These are phyloP conservation scores for Rhabdophis nuchalis DNA, from an alignment of 2,797 vertebrate species.

Conservation along the genomic window DNA sequence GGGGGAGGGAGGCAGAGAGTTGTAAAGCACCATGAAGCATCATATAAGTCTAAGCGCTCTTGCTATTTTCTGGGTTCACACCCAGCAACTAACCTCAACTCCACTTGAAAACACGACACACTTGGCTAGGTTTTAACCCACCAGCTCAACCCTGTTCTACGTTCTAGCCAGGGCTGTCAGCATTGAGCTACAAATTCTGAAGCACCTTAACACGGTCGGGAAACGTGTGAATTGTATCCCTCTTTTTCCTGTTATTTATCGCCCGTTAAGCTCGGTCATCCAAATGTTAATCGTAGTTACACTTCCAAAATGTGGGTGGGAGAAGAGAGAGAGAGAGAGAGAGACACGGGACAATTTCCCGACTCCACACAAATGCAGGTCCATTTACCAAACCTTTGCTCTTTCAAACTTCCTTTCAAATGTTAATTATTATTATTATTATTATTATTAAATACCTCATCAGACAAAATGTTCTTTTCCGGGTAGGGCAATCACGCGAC, in stretches of 20 bases:
- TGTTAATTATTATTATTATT: accelerated
- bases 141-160: not conserved
- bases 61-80: not conserved
- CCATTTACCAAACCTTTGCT: not conserved
- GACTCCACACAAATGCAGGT: not conserved
- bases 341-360: not conserved
- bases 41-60: not conserved
- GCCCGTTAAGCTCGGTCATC: not conserved
- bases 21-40: not conserved
- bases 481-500: not conserved
- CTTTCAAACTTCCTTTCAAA: not conserved
- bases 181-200: not conserved
- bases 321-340: not conserved
- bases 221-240: not conserved
- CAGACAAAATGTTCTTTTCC: not conserved
- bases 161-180: not conserved
- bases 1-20: not conserved
- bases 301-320: not conserved
- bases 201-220: not conserved
- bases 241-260: not conserved
- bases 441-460: too few relatives aligned
- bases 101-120: not conserved
- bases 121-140: not conserved
- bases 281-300: not conserved
- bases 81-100: not conserved